Conservation (phyloP, 2,797 vertebrate species). For the Fistularia tabacaria region DNA sequence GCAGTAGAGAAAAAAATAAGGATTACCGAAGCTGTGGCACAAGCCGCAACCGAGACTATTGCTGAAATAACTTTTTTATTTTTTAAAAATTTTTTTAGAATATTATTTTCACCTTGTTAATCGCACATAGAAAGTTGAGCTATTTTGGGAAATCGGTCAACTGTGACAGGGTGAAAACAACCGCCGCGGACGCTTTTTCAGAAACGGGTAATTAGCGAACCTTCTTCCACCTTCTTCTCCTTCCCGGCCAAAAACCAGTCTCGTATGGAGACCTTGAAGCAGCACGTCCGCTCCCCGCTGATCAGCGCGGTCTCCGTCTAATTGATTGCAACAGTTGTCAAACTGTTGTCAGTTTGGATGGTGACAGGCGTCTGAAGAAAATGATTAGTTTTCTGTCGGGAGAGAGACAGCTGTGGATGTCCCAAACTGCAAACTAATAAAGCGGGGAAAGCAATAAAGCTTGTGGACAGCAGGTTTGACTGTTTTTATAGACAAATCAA, state of each 20-base stretch:
- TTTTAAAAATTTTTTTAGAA: too few relatives aligned
- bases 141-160: too few relatives aligned
- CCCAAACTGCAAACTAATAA: constrained; percentile 77
- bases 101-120: too few relatives aligned
- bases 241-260: neutral
- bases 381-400: constrained; percentile 70
- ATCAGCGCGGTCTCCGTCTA: constrained; percentile 45
- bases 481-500: constrained; percentile 78
- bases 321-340: constrained; percentile 72
- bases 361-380: constrained; percentile 70
- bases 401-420: constrained; percentile 70
- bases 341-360: constrained; percentile 67
- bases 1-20: too few relatives aligned
- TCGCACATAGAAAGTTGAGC: too few relatives aligned
- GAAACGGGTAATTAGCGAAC: too few relatives aligned
- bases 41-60: too few relatives aligned
- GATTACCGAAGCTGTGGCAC: too few relatives aligned
- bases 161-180: too few relatives aligned
- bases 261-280: constrained; percentile 11
- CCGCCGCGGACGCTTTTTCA: neutral
- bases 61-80: too few relatives aligned
- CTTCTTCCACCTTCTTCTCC: neutral
- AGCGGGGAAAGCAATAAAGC: constrained; percentile 74
- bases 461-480: constrained; percentile 72
- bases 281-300: constrained; percentile 29